phyloP scores from a whole-genome alignment of 2,888 invertebrate genomes.

The Cartodere bifasciata region DNA sequence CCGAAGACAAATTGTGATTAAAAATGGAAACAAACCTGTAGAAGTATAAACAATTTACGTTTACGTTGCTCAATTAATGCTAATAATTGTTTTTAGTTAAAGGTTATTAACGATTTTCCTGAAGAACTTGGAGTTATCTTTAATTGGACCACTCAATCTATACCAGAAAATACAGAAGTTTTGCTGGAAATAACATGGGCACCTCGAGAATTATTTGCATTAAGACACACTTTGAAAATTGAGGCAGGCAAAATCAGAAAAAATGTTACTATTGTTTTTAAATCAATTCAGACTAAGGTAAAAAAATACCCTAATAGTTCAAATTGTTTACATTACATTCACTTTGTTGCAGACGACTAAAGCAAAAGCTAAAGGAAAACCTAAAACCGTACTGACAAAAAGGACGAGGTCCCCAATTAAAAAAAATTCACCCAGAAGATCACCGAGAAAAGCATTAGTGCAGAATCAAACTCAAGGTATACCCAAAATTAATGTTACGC shows the following conservation, averaged over 20 bases:
- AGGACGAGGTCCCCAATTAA: no score
- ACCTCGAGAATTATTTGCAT: constrained; percentile 44
- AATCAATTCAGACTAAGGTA: constrained; percentile 36
- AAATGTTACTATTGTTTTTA: constrained; percentile 51
- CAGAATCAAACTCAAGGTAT: no score
- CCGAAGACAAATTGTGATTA: constrained; percentile 41
- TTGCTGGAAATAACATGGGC: constrained; percentile 50
- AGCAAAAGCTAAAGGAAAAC: no score
- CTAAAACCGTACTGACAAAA: no score
- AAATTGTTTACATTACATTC: no score
- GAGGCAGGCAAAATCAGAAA: constrained; percentile 51
- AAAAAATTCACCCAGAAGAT: no score
- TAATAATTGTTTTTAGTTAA: constrained; percentile 33
- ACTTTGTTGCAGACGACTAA: no score
- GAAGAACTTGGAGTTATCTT: constrained; percentile 45
- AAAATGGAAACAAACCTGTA: constrained; percentile 33
- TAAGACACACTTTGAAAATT: constrained; percentile 48
- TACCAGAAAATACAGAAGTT: constrained; percentile 43
- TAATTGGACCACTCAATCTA: constrained; percentile 40
- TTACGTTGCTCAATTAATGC: background rate
- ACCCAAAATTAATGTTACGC: no score
- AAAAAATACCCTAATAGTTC: no score
- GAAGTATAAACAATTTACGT: background rate
- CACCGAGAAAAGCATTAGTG: no score
- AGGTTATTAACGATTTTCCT: constrained; percentile 39